A percentile compares a stretch with the other conserved stretches of the same genome.
Evolutionary conservation across 2,888 invertebrate species (phyloP).

Genomic region (Pterobdella sp.): DNA sequence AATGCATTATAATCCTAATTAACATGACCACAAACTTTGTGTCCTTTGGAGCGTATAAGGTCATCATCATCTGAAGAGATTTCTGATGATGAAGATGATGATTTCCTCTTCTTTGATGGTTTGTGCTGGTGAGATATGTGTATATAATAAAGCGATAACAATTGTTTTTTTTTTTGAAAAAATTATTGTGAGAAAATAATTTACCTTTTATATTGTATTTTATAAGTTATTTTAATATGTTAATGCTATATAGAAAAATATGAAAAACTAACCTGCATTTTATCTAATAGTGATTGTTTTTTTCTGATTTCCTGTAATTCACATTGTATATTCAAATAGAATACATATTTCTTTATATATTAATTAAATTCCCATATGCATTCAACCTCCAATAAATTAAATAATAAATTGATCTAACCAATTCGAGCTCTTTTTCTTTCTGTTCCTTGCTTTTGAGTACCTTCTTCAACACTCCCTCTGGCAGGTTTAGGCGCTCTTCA

Average conservation of each 20-base stretch:
- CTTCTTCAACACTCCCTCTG: conserved; percentile 47
- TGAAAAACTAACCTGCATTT: conserved; percentile 31
- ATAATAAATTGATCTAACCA: conserved; percentile 37
- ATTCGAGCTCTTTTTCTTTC: conserved; percentile 48
- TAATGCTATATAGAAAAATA: background rate
- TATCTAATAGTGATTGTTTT: conserved; percentile 45
- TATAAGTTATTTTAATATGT: background rate
- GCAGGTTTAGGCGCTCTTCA: conserved; percentile 49
- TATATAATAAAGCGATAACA: background rate
- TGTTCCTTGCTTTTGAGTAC: conserved; percentile 48
- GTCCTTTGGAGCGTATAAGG: background rate
- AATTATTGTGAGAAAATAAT: background rate
- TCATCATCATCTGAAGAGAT: conserved; percentile 3
- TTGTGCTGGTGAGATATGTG: background rate
- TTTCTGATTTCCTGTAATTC: conserved; percentile 47
- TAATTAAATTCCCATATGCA: too few relatives aligned
- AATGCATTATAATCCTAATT: too few relatives aligned
- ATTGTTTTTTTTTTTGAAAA: background rate
- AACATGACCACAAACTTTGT: too few relatives aligned
- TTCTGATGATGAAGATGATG: background rate
- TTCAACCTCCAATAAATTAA: too few relatives aligned
- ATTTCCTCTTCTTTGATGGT: background rate
- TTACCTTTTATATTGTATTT: too few relatives aligned
- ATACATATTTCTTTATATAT: too few relatives aligned
- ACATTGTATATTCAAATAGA: too few relatives aligned